Percentiles rank a stretch among this genome's conserved stretches.
These are phyloP conservation scores for Callinectes sapidus DNA, from an alignment of 2,888 invertebrate genomes.

Conservation along the genomic window DNA sequence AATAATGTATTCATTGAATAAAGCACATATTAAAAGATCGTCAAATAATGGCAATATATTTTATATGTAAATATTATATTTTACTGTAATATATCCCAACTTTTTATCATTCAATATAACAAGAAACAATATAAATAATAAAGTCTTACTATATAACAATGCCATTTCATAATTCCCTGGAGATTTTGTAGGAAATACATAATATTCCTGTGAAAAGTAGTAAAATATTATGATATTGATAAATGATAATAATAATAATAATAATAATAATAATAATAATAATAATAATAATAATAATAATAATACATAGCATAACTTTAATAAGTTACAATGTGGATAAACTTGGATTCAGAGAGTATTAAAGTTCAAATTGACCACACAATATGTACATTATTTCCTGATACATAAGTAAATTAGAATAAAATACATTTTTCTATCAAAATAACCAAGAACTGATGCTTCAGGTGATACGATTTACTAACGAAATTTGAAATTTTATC, in stretches of 20 bases:
- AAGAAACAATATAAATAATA: neutral
- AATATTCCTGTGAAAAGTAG: neutral
- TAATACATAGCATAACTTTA: neutral
- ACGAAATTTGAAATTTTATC: too few species aligned
- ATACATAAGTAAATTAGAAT: neutral
- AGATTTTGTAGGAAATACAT: neutral
- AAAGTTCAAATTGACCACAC: neutral
- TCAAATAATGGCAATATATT: neutral
- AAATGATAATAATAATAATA: too few species aligned
- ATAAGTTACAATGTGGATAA: neutral
- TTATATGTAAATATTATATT: neutral
- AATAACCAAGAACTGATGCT: neutral
- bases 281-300: neutral
- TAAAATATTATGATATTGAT: neutral
- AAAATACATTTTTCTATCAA: neutral
- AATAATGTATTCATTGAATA: neutral
- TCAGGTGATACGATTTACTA: neutral
- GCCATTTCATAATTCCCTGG: neutral
- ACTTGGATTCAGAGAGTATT: neutral
- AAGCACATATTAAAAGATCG: neutral
- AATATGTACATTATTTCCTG: neutral
- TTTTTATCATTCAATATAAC: neutral
- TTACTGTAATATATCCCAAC: neutral
- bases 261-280: neutral
- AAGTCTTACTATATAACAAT: neutral